A percentile compares a stretch with the other conserved stretches of the same genome.
phyloP scores from a whole-genome alignment of 2,113 vertebrate genomes.

The Semicossyphus pulcher region DNA sequence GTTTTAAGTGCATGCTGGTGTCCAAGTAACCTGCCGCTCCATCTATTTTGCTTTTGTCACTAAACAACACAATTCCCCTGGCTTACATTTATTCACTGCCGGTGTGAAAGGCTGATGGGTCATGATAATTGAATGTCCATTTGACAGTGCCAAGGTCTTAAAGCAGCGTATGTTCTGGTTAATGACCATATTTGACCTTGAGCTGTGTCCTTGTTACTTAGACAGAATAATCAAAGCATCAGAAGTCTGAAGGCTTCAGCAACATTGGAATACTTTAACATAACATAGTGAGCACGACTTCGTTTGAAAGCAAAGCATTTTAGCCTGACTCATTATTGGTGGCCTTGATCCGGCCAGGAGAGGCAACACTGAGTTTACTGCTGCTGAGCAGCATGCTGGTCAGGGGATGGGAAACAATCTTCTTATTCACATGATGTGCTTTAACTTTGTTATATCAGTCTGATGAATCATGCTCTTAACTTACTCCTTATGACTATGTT shows the following conservation, averaged over 20 bases:
- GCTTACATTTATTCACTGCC: neutral
- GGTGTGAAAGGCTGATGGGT: neutral
- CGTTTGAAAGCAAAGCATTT: neutral
- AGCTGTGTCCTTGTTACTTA: neutral
- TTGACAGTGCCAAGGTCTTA: too few relatives aligned
- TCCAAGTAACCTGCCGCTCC: neutral
- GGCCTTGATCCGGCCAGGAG: too few relatives aligned
- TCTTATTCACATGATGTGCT: neutral
- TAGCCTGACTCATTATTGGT: neutral
- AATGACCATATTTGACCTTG: constrained; percentile 6
- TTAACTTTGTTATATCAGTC: too few relatives aligned
- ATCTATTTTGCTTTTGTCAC: neutral
- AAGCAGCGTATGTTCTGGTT: neutral
- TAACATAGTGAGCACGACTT: neutral
- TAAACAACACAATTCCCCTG: too few relatives aligned
- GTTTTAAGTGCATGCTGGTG: neutral
- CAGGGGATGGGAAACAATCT: neutral
- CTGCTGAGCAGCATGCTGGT: too few relatives aligned
- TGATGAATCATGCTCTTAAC: too few relatives aligned
- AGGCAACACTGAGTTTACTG: neutral
- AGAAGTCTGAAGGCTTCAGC: too few relatives aligned
- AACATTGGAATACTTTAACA: neutral
- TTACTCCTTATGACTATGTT: too few relatives aligned
- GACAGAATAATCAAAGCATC: neutral
- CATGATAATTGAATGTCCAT: neutral